Base-by-base conservation (phyloP, 2,888 invertebrate genomes). In the Ptychoptera albimana region DNA sequence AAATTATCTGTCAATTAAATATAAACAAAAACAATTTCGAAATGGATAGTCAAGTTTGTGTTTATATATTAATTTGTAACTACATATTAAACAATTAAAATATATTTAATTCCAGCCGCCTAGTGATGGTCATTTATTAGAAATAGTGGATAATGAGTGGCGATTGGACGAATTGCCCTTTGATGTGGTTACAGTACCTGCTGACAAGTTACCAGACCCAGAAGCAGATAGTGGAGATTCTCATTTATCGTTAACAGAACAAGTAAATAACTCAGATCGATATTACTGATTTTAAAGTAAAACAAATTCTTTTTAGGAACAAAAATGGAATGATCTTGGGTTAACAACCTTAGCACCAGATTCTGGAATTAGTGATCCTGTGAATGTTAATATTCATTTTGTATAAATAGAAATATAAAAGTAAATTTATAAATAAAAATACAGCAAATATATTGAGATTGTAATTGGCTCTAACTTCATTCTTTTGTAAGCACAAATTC, bases 201-300 rank as follows among this genome's bases (percentile, higher is more conserved):
- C 80, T 42, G 77, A 82, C 57, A 92, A 93, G 66, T 68, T 94
- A 42, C 88, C 93, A 1, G 93, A 94, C 68, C 87, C 87, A 1
- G 89, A 89, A 61, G 86, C 89, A 2, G 93, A 94, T 63, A 85
- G 84, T 53, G 89, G 86, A 15, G 92, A 92, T 67, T 82, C 87
- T 4, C 85, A 85, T 57, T 77, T 92, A 59, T 91, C 91, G 0
- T 68, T 93, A 8, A 83, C 82, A 58, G 92, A 94, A 62, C 86
- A 84, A 59, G 85, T 86, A 57, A 77, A 36, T 36, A 2, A 36
- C 2, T n/a, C 3, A n/a, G 12, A 36, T 5, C 4, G n/a, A 13
- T 8, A 13, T n/a, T 9, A 38, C 8, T 38, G 4, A 38, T 7
- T 38, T 4, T 2, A 8, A 7, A 32, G 8, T 32, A 43, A 43